A percentile compares a stretch with the other conserved stretches of the same genome.
Evolutionary conservation across 2,888 invertebrate species (phyloP).

Genomic region (Poecilobothrus nobilitatus): DNA sequence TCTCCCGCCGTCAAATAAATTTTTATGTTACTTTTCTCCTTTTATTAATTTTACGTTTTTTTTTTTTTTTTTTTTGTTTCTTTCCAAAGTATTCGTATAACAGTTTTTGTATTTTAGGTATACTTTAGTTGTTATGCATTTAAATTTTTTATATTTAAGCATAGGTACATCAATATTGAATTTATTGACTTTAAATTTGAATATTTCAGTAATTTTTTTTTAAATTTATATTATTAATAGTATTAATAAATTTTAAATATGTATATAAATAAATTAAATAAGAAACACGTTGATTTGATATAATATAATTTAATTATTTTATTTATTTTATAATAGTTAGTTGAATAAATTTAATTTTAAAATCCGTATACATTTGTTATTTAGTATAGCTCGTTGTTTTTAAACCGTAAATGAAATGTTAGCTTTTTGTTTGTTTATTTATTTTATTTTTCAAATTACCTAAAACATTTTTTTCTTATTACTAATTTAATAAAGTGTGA

Average conservation of each 20-base stretch:
- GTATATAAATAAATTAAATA: not conserved
- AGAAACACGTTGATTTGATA: not conserved
- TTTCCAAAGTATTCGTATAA: not conserved
- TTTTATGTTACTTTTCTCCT: not conserved
- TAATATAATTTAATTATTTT: not conserved
- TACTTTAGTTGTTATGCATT: not conserved
- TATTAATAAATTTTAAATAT: not conserved
- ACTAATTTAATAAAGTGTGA: not conserved
- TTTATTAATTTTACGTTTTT: not conserved
- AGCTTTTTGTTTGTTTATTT: not conserved
- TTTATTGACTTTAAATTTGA: not conserved
- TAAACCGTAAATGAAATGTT: not conserved
- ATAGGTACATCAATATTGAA: not conserved
- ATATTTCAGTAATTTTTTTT: not conserved
- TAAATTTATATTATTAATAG: not conserved
- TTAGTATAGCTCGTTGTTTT: not conserved
- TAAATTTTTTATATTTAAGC: not conserved
- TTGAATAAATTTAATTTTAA: not conserved
- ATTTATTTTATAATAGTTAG: not conserved
- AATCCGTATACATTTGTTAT: not conserved
- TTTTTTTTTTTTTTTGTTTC: no score
- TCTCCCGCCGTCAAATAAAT: not conserved
- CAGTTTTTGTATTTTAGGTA: not conserved
- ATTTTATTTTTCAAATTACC: not conserved
- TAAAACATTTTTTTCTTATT: not conserved